Conservation (phyloP, 53 echinoderm and acorn worm species). For the Echinometra lucunter region DNA sequence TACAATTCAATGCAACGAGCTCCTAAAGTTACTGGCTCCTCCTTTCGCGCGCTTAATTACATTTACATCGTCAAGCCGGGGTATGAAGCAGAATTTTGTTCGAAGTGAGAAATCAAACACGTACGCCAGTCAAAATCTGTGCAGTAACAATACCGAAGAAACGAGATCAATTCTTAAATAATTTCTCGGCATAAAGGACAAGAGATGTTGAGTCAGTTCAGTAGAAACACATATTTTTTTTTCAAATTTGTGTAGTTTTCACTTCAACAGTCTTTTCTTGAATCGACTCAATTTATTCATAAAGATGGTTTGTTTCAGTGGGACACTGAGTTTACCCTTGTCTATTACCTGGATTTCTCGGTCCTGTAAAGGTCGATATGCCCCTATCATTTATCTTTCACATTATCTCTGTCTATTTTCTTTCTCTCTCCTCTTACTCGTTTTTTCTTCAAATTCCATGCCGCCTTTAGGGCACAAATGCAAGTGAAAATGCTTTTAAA, state of each 20-base stretch:
- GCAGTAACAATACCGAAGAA: background rate
- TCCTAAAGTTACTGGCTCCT: background rate
- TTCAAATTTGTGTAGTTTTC: background rate
- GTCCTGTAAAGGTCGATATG: background rate
- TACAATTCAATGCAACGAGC: constrained; percentile 1
- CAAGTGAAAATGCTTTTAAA: constrained; percentile 11
- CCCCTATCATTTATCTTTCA: background rate
- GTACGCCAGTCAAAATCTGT: background rate
- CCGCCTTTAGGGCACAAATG: background rate
- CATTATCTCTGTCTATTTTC: background rate
- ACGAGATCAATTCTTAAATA: background rate
- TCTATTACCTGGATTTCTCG: background rate
- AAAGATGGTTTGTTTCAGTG: background rate
- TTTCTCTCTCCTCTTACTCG: background rate
- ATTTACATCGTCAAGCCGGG: constrained; percentile 7
- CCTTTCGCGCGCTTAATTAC: background rate
- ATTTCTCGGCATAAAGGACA: background rate
- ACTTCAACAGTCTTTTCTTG: background rate
- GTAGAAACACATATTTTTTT: background rate
- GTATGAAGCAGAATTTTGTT: background rate
- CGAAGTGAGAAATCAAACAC: background rate
- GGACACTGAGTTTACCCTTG: background rate
- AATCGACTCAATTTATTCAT: background rate
- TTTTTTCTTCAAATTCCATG: background rate
- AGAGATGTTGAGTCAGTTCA: background rate